A percentile compares a stretch with the other conserved stretches of the same genome.
These are phyloP conservation scores for Holacanthella duospinosa DNA, from an alignment of 2,888 invertebrate species.

Conservation along the genomic window DNA sequence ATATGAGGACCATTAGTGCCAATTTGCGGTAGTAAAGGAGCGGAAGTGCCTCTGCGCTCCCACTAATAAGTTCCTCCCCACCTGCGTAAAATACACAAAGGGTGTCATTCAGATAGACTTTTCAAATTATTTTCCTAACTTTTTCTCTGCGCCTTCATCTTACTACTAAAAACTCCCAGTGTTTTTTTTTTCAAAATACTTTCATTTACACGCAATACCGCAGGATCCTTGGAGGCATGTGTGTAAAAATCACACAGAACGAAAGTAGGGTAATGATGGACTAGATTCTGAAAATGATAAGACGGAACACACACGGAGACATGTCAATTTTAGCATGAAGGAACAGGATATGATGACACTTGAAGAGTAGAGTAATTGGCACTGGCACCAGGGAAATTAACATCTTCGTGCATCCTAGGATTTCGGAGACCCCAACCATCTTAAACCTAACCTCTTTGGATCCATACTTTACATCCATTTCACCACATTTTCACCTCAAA, in stretches of 20 bases:
- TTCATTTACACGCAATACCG: not conserved
- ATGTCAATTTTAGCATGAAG: not conserved
- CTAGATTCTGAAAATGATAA: not conserved
- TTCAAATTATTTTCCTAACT: not conserved
- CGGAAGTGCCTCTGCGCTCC: conserved; percentile 21
- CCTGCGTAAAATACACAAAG: not conserved
- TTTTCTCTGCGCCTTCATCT: not conserved
- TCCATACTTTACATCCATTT: not conserved
- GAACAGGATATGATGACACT: not conserved
- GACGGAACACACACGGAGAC: conserved; percentile 3
- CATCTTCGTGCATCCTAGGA: not conserved
- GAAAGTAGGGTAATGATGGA: not conserved
- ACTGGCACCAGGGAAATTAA: not conserved
- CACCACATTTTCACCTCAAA: too few relatives aligned
- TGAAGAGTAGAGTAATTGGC: not conserved
- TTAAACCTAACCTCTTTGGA: too few relatives aligned
- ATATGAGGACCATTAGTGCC: conserved; percentile 30
- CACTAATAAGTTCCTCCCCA: conserved; percentile 4
- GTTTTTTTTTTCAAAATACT: too few relatives aligned
- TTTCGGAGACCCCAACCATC: too few relatives aligned
- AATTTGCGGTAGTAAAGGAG: conserved; percentile 35
- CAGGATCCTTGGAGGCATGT: not conserved
- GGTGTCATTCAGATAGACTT: not conserved
- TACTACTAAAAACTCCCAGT: not conserved
- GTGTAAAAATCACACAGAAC: conserved; percentile 3